Conservation (phyloP, 2,888 invertebrate species). For the Trichacis sp. region DNA sequence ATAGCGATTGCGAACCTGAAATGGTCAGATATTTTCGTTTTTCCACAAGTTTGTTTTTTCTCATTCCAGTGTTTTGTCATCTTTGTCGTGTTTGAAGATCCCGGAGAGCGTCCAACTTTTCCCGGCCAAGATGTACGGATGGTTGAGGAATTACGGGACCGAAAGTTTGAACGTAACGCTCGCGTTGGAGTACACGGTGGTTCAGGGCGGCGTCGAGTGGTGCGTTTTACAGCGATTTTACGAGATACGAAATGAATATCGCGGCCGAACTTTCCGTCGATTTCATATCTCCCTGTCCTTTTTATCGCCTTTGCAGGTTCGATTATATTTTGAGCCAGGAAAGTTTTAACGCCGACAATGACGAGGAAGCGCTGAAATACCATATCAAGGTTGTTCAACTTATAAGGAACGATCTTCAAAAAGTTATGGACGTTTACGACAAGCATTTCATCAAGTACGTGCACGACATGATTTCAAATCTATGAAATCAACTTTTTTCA, state of each 20-base stretch:
- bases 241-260: not conserved
- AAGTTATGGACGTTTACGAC: constrained; percentile 84
- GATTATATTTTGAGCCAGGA: constrained; percentile 81
- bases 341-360: constrained; percentile 73
- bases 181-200: constrained; percentile 78
- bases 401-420: constrained; percentile 83
- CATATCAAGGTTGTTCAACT: constrained; percentile 87
- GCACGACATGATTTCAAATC: not conserved
- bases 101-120: constrained; percentile 78
- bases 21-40: no score
- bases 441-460: constrained; percentile 87
- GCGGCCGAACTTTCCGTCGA: not conserved
- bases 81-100: constrained; percentile 74
- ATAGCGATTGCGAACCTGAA: no score
- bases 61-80: constrained; percentile 74
- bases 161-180: constrained; percentile 74
- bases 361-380: constrained; percentile 81
- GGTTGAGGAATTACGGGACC: constrained; percentile 66
- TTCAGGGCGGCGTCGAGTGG: constrained; percentile 84
- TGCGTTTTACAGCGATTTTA: constrained; percentile 45
- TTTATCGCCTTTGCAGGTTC: constrained; percentile 67
- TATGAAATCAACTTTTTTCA: no score
- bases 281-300: not conserved
- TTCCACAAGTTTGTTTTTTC: not conserved
- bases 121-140: constrained; percentile 78